Percentiles rank a stretch among this genome's conserved stretches.
Evolutionary conservation across 1,140 invertebrate species (phyloP).

Genomic region (Pogonomyrmex californicus): DNA sequence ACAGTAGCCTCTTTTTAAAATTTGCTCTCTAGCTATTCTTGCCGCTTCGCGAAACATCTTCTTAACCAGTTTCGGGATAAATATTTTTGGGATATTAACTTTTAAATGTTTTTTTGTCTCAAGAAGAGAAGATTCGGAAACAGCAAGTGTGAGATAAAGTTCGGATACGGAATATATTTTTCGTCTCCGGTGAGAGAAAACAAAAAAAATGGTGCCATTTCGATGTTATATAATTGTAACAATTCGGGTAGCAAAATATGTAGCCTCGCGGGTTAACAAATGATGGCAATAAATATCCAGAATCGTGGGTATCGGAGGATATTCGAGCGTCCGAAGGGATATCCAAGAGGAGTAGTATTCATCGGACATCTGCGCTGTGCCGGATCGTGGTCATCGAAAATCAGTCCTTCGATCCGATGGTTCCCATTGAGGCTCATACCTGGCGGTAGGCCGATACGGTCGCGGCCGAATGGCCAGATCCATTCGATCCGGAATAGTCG

Average conservation of each 20-base stretch:
- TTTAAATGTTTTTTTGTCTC: not conserved
- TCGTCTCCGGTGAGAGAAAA: too few species aligned
- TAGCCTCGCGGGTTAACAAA: not conserved
- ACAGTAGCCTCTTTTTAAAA: not conserved
- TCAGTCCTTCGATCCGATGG: conserved; percentile 53
- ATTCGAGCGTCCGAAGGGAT: conserved; percentile 18
- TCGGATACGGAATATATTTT: not conserved
- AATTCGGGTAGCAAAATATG: not conserved
- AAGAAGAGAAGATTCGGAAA: not conserved
- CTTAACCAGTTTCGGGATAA: not conserved
- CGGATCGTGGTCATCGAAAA: conserved; percentile 50
- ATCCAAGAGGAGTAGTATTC: conserved; percentile 45
- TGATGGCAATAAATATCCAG: conserved; percentile 12
- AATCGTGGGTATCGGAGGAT: conserved; percentile 1
- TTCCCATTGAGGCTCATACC: conserved; percentile 57
- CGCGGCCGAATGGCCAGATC: conserved; percentile 43
- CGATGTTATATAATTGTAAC: conserved; percentile 4
- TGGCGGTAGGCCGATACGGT: conserved; percentile 61
- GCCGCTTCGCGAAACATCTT: not conserved
- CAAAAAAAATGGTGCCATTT: not conserved
- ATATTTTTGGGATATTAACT: not conserved
- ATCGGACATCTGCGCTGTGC: conserved; percentile 31
- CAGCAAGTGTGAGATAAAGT: not conserved
- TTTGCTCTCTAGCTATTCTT: not conserved
- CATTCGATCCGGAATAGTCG: conserved; percentile 64